phyloP scores from a whole-genome alignment of 53 echinoderm and acorn worm genomes.

The Echinometra lucunter region DNA sequence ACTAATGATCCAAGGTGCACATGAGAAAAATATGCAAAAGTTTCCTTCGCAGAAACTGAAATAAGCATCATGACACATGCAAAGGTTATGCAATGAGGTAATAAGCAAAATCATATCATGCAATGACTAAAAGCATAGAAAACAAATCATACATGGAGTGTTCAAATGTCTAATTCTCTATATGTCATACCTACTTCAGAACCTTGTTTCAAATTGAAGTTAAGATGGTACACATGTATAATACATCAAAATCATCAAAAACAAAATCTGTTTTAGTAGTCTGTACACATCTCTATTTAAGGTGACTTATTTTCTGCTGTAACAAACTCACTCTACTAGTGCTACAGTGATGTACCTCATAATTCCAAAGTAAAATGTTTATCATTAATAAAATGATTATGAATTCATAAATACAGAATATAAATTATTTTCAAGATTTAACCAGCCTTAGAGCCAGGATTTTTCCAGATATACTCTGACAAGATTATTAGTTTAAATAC shows the following conservation, averaged over 20 bases:
- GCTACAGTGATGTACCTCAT: not conserved
- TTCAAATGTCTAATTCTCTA: not conserved
- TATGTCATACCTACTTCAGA: not conserved
- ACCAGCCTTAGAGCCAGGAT: not conserved
- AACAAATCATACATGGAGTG: not conserved
- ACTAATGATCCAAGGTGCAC: not conserved
- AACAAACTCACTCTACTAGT: not conserved
- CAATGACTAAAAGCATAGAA: not conserved
- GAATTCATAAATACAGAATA: not conserved
- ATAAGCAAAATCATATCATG: not conserved
- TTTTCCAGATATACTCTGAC: not conserved
- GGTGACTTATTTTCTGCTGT: not conserved
- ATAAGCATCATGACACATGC: not conserved
- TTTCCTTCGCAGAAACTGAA: not conserved
- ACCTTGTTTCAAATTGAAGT: not conserved
- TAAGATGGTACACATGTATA: not conserved
- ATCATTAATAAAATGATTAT: not conserved
- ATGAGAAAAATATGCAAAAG: not conserved
- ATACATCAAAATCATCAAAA: not conserved
- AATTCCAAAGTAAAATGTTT: not conserved
- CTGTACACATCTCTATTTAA: not conserved
- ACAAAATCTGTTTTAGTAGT: not conserved
- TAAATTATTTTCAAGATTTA: not conserved
- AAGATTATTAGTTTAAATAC: not conserved
- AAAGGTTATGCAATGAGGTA: not conserved